phyloP scores from a whole-genome alignment of 1,140 invertebrate species.

The Bombus haemorrhoidalis region DNA sequence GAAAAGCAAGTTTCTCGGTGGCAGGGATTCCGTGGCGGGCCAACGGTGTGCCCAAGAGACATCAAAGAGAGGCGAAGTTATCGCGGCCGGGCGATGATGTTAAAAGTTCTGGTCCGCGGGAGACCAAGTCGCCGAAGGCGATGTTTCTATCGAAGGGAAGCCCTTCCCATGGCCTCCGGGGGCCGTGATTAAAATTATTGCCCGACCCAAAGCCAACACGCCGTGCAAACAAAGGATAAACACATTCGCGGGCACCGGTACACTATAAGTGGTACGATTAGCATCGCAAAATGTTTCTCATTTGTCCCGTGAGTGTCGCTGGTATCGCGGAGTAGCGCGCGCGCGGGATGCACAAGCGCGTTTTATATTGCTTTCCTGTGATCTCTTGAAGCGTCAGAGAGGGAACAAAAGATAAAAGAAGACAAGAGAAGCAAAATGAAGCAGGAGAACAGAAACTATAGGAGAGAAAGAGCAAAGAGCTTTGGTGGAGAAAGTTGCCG shows the following conservation, averaged over 20 bases:
- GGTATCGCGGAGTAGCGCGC: constrained; percentile 9
- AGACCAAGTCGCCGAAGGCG: neutral
- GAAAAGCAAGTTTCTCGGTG: neutral
- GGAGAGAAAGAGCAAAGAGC: constrained; percentile 44
- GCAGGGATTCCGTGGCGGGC: neutral
- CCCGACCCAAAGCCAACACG: constrained; percentile 47
- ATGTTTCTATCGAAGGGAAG: neutral
- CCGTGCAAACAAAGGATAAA: constrained; percentile 59
- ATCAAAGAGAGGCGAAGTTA: constrained; percentile 39
- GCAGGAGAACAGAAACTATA: constrained; percentile 34
- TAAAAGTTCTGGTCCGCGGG: constrained; percentile 26
- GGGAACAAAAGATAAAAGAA: neutral
- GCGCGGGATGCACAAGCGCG: constrained; percentile 22
- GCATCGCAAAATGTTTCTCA: constrained; percentile 66
- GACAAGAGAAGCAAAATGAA: constrained; percentile 5
- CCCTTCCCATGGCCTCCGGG: neutral
- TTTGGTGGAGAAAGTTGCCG: constrained; percentile 58
- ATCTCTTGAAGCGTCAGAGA: constrained; percentile 37
- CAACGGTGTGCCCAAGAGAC: neutral
- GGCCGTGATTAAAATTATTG: constrained; percentile 61
- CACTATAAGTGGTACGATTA: constrained; percentile 60
- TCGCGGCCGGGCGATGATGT: constrained; percentile 10
- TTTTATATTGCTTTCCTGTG: constrained; percentile 69
- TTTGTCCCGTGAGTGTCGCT: neutral
- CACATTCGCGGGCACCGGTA: constrained; percentile 53